Evolutionary conservation across 2,113 vertebrate species (phyloP).

Genomic region (Danio rerio): GRCz12tu NC_133186.1:26915501-26916000

Average conservation of each 20-base stretch:
- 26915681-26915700: too few species aligned
- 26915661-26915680: too few species aligned
- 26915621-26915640: too few species aligned
- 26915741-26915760: conserved; percentile 88
- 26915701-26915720: too few species aligned
- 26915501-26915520: too few species aligned
- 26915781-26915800: conserved; percentile 87
- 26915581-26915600: too few species aligned
- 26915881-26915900: conserved; percentile 94
- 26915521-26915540: too few species aligned
- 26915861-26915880: conserved; percentile 95
- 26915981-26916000: conserved; percentile 68
- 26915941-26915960: not conserved
- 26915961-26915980: not conserved
- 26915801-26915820: conserved; percentile 83
- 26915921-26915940: not conserved
- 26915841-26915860: conserved; percentile 90
- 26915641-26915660: too few species aligned
- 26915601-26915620: too few species aligned
- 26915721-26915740: not conserved
- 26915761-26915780: conserved; percentile 87
- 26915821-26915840: conserved; percentile 82
- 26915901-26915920: not conserved
- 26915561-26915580: too few species aligned
- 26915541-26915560: too few species aligned